These are phyloP conservation scores for Bergia puertoricense DNA, from an alignment of 92 coral and sea anemone genomes.

Conservation along the genomic window DNA sequence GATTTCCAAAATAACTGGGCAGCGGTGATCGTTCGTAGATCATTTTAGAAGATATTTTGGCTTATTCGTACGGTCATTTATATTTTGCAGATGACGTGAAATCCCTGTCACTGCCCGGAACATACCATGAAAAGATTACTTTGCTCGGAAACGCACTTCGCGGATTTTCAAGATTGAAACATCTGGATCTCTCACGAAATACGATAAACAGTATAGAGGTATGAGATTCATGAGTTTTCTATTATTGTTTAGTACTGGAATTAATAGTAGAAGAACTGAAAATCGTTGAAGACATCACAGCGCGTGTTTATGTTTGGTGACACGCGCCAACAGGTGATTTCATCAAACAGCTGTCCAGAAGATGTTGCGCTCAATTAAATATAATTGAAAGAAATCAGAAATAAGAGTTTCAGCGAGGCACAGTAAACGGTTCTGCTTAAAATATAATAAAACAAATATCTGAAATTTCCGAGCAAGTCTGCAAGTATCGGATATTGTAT, in stretches of 20 bases:
- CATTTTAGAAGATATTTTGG: neutral
- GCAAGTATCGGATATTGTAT: no score
- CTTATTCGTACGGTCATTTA: neutral
- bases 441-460: no score
- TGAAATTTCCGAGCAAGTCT: no score
- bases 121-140: conserved; percentile 90
- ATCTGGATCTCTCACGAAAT: conserved; percentile 92
- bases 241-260: neutral
- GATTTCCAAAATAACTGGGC: neutral
- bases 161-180: conserved; percentile 87
- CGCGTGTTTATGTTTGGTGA: no score
- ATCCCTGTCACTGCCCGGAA: conserved; percentile 91
- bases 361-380: no score
- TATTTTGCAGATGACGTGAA: conserved; percentile 86
- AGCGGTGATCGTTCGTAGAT: neutral
- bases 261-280: no score
- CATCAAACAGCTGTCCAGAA: neutral
- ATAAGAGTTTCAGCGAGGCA: no score
- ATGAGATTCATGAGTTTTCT: neutral
- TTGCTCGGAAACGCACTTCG: conserved; percentile 78
- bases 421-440: no score
- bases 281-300: no score
- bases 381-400: no score
- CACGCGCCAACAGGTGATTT: neutral
- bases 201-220: conserved; percentile 79